Evolutionary conservation across 2,888 invertebrate genomes (phyloP).

Genomic region (Platycheirus albimanus): DNA sequence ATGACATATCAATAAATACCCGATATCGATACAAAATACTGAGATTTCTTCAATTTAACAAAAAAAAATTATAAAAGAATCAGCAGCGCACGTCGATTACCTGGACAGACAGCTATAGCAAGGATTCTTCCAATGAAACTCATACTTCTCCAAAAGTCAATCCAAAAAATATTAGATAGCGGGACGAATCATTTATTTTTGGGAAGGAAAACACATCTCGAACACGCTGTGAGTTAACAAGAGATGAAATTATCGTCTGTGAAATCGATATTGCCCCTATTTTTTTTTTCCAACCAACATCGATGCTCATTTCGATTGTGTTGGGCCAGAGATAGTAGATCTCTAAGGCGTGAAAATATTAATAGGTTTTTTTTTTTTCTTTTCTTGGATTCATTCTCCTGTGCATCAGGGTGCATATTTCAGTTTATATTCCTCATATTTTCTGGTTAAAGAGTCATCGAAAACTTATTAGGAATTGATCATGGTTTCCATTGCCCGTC

Average conservation of each 20-base stretch:
- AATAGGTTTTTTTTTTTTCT: slow-evolving; percentile 47
- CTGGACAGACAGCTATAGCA: slow-evolving; percentile 9
- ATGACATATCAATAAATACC: slow-evolving; percentile 69
- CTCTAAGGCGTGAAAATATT: slow-evolving; percentile 69
- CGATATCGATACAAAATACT: slow-evolving; percentile 20
- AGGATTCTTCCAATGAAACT: slow-evolving; percentile 59
- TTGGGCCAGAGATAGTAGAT: slow-evolving; percentile 35
- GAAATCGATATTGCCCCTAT: slow-evolving; percentile 74
- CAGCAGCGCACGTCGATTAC: slow-evolving; percentile 46
- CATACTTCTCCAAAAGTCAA: neutral
- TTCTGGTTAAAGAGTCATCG: slow-evolving; percentile 61
- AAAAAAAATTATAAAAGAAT: slow-evolving; percentile 1
- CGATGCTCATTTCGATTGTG: slow-evolving; percentile 20
- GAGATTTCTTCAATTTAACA: slow-evolving; percentile 12
- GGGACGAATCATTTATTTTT: slow-evolving; percentile 49
- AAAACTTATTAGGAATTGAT: slow-evolving; percentile 68
- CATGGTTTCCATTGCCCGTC: slow-evolving; percentile 48
- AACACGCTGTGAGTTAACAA: slow-evolving; percentile 71
- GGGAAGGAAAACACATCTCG: slow-evolving; percentile 34
- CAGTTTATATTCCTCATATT: slow-evolving; percentile 56
- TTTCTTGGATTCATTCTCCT: slow-evolving; percentile 12
- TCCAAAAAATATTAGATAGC: slow-evolving; percentile 39
- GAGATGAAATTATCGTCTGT: slow-evolving; percentile 73
- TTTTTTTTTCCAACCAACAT: slow-evolving; percentile 21
- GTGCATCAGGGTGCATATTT: slow-evolving; percentile 41